Evolutionary conservation across 1,140 invertebrate genomes (phyloP).

Genomic region (Bombus terrestris): DNA sequence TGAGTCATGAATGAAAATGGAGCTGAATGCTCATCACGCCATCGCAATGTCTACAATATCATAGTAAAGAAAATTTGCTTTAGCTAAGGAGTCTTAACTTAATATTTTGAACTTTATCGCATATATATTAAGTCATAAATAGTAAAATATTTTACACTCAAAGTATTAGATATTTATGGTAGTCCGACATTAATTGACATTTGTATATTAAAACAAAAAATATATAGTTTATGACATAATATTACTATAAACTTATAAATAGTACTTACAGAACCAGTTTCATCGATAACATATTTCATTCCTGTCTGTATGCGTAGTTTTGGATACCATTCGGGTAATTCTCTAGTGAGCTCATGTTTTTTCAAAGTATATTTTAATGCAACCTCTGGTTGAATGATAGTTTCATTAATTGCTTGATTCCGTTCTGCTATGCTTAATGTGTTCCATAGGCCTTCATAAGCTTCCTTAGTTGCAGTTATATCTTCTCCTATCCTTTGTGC

Average conservation of each 20-base stretch:
- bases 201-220: background rate
- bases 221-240: background rate
- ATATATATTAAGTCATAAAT: background rate
- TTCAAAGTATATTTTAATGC: slow-evolving; percentile 86
- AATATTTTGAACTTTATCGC: background rate
- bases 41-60: slow-evolving; percentile 80
- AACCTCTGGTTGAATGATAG: slow-evolving; percentile 89
- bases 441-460: slow-evolving; percentile 88
- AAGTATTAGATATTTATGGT: background rate
- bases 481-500: slow-evolving; percentile 87
- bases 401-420: slow-evolving; percentile 89
- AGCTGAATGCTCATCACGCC: slow-evolving; percentile 89
- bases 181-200: background rate
- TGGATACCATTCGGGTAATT: slow-evolving; percentile 80
- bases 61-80: background rate
- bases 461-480: slow-evolving; percentile 86
- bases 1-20: slow-evolving; percentile 91
- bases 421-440: slow-evolving; percentile 86
- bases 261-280: slow-evolving; percentile 78
- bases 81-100: background rate
- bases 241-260: background rate
- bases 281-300: slow-evolving; percentile 83
- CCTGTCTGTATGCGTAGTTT: slow-evolving; percentile 82
- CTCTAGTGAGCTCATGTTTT: slow-evolving; percentile 73
- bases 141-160: background rate